Evolutionary conservation across 2,113 vertebrate species (phyloP).

Genomic region (Scytalopus superciliaris): DNA sequence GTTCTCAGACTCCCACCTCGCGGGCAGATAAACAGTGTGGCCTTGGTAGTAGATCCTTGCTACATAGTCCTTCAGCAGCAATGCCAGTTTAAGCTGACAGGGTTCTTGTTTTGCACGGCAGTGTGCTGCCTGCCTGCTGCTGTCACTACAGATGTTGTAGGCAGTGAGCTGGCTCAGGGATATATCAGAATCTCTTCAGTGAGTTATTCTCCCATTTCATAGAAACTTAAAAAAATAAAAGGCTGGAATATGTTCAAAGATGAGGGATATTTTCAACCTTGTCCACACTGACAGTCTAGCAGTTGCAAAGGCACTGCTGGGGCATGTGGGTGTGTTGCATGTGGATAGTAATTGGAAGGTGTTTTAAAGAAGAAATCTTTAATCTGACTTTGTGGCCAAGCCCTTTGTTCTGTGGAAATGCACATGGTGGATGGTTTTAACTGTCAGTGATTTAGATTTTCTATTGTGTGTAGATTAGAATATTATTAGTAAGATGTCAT

Average conservation of each 20-base stretch:
- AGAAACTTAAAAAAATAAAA: background rate
- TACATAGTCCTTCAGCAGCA: background rate
- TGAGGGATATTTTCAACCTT: background rate
- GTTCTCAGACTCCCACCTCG: background rate
- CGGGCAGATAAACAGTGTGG: background rate
- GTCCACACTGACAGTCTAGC: background rate
- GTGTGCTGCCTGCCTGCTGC: background rate
- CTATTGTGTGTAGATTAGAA: background rate
- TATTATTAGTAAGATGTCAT: background rate
- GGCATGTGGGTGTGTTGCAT: background rate
- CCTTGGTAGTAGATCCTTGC: background rate
- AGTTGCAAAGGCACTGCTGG: background rate
- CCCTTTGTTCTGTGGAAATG: background rate
- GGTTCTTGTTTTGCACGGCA: background rate
- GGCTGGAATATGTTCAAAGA: background rate
- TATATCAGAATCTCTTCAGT: background rate
- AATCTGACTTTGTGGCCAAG: background rate
- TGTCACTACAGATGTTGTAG: background rate
- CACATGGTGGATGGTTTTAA: background rate
- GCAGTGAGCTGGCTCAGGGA: background rate
- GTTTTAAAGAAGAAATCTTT: conserved; percentile 16
- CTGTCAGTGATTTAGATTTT: background rate
- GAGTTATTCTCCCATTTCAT: background rate
- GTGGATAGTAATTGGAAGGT: background rate
- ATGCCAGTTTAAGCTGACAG: background rate